phyloP scores from a whole-genome alignment of 35 echinoderm and acorn worm genomes.

The Apostichopus parvimensis region DNA sequence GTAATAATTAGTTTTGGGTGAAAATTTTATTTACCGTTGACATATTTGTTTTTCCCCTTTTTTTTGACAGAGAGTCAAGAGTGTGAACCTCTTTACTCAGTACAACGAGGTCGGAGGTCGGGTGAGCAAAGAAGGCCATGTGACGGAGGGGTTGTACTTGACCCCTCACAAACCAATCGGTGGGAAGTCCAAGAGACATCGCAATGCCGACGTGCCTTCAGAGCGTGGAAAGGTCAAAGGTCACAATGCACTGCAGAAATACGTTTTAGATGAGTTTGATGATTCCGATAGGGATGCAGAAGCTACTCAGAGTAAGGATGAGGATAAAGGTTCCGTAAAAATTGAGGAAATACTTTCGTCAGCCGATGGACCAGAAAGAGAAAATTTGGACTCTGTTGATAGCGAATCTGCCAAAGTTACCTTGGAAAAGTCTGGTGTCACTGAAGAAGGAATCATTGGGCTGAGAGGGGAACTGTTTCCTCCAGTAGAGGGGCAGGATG shows the following conservation, averaged over 20 bases:
- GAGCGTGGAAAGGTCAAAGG: not conserved
- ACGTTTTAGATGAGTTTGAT: not conserved
- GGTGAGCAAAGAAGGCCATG: constrained; percentile 73
- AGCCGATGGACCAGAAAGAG: not conserved
- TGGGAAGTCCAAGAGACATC: not conserved
- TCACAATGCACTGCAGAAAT: constrained; percentile 6
- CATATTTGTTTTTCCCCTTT: not conserved
- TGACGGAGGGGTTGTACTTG: constrained; percentile 47
- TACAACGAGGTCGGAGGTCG: constrained; percentile 87
- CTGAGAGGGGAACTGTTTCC: not conserved
- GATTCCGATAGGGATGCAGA: constrained; percentile 8
- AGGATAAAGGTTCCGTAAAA: not conserved
- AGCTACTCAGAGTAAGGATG: not conserved
- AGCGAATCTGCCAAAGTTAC: no score
- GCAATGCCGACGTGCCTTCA: not conserved
- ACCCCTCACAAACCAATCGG: not conserved
- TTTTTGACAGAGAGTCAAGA: constrained; percentile 34
- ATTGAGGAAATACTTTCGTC: not conserved
- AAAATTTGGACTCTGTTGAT: not conserved
- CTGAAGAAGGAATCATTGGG: not conserved
- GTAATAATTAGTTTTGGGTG: no score
- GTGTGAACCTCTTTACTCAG: constrained; percentile 64
- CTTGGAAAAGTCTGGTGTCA: not conserved
- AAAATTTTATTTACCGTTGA: no score
- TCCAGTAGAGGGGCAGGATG: not conserved